These are phyloP conservation scores for Chroicocephalus ridibundus DNA, from an alignment of 2,113 vertebrate genomes.

Conservation along the genomic window DNA sequence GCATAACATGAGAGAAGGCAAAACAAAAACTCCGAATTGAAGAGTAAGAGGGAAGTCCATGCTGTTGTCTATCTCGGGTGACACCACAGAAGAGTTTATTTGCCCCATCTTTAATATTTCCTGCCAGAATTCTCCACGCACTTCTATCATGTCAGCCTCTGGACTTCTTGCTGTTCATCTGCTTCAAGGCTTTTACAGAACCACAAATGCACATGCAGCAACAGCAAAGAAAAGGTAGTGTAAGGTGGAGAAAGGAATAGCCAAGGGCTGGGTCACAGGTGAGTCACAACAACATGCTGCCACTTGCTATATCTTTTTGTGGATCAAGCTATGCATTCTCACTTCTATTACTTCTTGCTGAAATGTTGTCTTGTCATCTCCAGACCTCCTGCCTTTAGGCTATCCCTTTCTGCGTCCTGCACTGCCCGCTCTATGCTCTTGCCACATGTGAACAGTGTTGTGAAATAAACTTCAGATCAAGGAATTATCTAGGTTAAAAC, in stretches of 20 bases:
- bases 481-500: not conserved
- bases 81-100: not conserved
- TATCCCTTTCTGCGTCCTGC: not conserved
- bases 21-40: not conserved
- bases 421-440: not conserved
- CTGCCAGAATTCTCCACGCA: not conserved
- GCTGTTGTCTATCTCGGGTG: not conserved
- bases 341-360: not conserved
- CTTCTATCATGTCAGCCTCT: not conserved
- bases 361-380: not conserved
- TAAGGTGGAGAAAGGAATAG: not conserved
- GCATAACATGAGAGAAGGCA: not conserved
- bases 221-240: not conserved
- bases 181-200: not conserved
- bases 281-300: not conserved
- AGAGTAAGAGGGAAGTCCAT: not conserved
- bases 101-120: not conserved
- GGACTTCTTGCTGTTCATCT: not conserved
- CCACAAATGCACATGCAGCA: not conserved
- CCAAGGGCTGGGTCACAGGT: not conserved
- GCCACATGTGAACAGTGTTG: rapidly evolving
- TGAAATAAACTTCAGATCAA: not conserved
- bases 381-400: not conserved
- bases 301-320: not conserved
- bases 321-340: not conserved